Percentiles rank a stretch among this genome's conserved stretches.
phyloP scores from a whole-genome alignment of 2,888 invertebrate genomes.

The Malacosoma neustria region DNA sequence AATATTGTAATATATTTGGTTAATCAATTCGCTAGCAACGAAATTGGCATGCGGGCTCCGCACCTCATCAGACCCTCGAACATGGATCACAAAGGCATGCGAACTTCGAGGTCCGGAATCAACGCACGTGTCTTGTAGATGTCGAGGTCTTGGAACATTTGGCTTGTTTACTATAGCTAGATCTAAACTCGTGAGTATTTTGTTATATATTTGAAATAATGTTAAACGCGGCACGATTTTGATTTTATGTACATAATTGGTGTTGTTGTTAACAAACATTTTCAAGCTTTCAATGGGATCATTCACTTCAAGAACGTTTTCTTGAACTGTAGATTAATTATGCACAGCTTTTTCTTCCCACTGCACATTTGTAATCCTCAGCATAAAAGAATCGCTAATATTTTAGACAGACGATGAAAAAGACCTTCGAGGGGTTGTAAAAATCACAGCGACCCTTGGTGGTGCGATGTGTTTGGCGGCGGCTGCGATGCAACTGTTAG shows the following conservation, averaged over 20 bases:
- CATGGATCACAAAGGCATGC: slow-evolving; percentile 55
- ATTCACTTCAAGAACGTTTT: too few relatives aligned
- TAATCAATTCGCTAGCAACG: too few relatives aligned
- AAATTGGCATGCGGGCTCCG: slow-evolving; percentile 56
- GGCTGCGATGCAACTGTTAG: slow-evolving; percentile 47
- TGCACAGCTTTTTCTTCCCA: too few relatives aligned
- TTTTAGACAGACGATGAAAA: slow-evolving; percentile 55
- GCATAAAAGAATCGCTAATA: too few relatives aligned
- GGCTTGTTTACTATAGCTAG: slow-evolving; percentile 52
- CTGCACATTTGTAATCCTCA: too few relatives aligned
- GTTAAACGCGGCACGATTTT: too few relatives aligned
- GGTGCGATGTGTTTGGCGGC: slow-evolving; percentile 57
- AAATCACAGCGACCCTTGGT: slow-evolving; percentile 51
- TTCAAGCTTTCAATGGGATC: too few relatives aligned
- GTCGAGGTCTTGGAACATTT: slow-evolving; percentile 53
- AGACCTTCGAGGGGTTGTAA: slow-evolving; percentile 51
- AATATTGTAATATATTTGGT: too few relatives aligned
- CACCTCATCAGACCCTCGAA: slow-evolving; percentile 60
- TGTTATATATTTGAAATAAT: too few relatives aligned
- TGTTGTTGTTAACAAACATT: too few relatives aligned
- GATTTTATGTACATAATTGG: too few relatives aligned
- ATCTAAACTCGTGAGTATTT: slow-evolving; percentile 49
- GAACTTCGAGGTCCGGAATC: slow-evolving; percentile 54
- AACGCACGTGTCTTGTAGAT: slow-evolving; percentile 47
- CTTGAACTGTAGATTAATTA: too few relatives aligned